A percentile compares a stretch with the other conserved stretches of the same genome.
These are phyloP conservation scores for Gymnocypris eckloni DNA, from an alignment of 2,797 vertebrate genomes.

Conservation along the genomic window DNA sequence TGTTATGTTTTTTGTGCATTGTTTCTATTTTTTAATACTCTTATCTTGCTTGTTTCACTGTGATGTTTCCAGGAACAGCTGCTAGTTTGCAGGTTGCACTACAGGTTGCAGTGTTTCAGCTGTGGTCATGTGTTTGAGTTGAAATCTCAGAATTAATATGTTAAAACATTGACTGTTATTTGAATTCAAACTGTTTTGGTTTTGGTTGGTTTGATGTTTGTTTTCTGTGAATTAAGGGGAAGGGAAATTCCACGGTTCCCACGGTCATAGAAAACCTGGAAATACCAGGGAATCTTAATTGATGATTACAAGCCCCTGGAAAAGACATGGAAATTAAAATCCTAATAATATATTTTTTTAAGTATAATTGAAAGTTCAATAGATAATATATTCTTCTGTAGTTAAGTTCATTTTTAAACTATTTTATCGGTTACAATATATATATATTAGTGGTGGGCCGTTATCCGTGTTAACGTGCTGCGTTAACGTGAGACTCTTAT, in stretches of 20 bases:
- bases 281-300: not conserved
- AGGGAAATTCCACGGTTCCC: not conserved
- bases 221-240: slow-evolving; percentile 1
- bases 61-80: not conserved
- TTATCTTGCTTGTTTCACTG: not conserved
- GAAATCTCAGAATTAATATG: not conserved
- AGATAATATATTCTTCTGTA: not conserved
- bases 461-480: too few relatives aligned
- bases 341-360: not conserved
- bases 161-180: not conserved
- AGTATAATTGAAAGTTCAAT: not conserved
- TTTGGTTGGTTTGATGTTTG: not conserved
- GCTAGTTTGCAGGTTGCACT: slow-evolving; percentile 24
- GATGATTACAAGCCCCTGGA: not conserved
- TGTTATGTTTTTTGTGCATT: not conserved
- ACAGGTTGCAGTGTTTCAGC: slow-evolving; percentile 6
- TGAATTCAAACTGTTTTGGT: not conserved
- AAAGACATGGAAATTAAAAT: not conserved
- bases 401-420: not conserved
- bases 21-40: not conserved
- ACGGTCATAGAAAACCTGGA: not conserved
- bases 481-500: too few relatives aligned
- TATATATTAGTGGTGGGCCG: too few relatives aligned
- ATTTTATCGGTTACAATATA: not conserved
- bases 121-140: not conserved